Evolutionary conservation across 1,140 invertebrate genomes (phyloP), one percentile per base, ranked within the genome.

Genomic region (Drosophila subpulchrella): DNA sequence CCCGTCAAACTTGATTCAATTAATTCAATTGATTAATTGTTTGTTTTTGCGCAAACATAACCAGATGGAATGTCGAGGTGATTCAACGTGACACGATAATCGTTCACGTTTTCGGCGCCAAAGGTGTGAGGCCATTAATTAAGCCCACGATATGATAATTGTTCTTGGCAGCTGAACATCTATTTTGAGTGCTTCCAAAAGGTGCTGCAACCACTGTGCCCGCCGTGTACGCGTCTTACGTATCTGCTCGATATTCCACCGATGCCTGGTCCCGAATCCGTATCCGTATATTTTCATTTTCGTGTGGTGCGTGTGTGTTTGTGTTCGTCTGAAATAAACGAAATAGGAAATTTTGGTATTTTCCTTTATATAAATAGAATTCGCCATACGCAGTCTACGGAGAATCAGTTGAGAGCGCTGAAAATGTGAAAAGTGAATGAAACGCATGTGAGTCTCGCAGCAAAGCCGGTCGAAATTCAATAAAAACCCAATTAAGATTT

Each of bases 281-380:
- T 79, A 70, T 63, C 55, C 76, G 56, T 58, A 51, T 81, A 59
- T 80, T 75, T 78, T 56, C 46, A 59, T 80, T 75, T 78, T 56
- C 41, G 82, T 86, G 58, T 71, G 70, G 72, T 85, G 78, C 78
- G 82, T 83, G 71, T 62, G 56, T 66, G 48, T 53, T 53, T 68
- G 50, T 71, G 75, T 68, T 75, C 78, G 71, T 75, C 82, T 86
- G 82, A 86, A 86, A 86, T 86, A 79, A 80, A 81, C 80, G 85
- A 90, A 89, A 89, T 89, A 84, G 84, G 84, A 89, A 89, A 89
- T 89, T 89, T 89, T 89, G 85, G 80, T 89, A 89, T 89, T 84
- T 88, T 75, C 48, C 41, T 83, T 74, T 80, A 68, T 88, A 89
- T 81, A 89, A 89, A 89, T 89, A 89, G 84, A 89, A 66, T 89